Conservation (phyloP, 2,888 invertebrate species). For the Podotricha telesiphe region DNA sequence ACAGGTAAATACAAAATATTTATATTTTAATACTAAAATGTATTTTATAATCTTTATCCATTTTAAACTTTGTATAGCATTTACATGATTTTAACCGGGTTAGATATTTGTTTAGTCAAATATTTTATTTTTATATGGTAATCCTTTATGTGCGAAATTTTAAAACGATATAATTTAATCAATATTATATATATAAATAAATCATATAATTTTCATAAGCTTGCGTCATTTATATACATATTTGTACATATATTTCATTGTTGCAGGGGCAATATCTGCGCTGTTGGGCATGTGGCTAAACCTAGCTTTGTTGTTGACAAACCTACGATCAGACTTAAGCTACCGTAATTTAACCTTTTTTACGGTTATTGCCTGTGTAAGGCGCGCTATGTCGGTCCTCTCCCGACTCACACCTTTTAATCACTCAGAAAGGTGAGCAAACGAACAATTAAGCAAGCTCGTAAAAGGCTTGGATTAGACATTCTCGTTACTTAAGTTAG, state of each 20-base stretch:
- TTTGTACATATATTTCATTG: no score
- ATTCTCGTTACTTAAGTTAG: conserved; percentile 4
- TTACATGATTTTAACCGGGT: no score
- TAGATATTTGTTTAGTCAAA: not conserved
- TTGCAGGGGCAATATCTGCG: conserved; percentile 57
- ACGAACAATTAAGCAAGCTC: conserved; percentile 14
- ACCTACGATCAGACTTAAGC: conserved; percentile 57
- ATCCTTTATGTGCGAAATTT: no score
- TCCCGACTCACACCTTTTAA: conserved; percentile 49
- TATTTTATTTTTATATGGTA: not conserved
- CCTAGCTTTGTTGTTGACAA: conserved; percentile 52
- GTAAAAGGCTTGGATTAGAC: not conserved
- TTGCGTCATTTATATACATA: no score
- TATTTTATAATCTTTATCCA: no score
- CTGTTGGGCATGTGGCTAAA: conserved; percentile 57
- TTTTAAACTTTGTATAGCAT: no score
- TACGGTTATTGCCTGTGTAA: conserved; percentile 56
- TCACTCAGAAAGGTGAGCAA: conserved; percentile 51
- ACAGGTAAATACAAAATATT: conserved; percentile 52
- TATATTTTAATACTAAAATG: not conserved
- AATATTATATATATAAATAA: no score
- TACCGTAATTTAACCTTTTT: conserved; percentile 72
- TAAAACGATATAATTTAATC: no score
- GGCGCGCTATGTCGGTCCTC: conserved; percentile 53
- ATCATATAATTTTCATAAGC: no score